Percentiles rank a stretch among this genome's conserved stretches.
Evolutionary conservation across 92 coral and sea anemone species (phyloP).

Genomic region (Montipora capitata): DNA sequence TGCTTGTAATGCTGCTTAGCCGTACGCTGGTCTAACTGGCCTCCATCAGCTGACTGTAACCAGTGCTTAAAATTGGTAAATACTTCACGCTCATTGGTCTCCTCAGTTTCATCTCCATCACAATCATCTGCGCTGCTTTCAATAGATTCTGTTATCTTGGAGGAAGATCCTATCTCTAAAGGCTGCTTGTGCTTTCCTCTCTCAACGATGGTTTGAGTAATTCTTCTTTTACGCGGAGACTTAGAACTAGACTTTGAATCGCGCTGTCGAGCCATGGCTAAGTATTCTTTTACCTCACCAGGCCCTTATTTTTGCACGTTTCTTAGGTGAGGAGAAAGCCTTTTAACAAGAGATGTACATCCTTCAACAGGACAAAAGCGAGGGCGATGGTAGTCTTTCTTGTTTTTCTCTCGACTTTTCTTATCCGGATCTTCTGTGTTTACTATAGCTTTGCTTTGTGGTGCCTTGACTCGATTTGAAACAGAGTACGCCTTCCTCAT

Average conservation of each 20-base stretch:
- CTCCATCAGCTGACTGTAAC: slow-evolving; percentile 73
- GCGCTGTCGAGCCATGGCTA: neutral
- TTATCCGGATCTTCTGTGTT: neutral
- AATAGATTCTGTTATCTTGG: neutral
- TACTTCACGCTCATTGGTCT: slow-evolving; percentile 13
- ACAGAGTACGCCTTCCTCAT: neutral
- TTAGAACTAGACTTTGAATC: neutral
- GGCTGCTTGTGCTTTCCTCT: neutral
- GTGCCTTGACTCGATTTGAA: neutral
- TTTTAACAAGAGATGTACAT: slow-evolving; percentile 35
- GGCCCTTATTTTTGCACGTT: slow-evolving; percentile 43
- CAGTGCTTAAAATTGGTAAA: slow-evolving; percentile 55
- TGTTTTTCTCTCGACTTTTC: slow-evolving; percentile 1
- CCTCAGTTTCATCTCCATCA: slow-evolving; percentile 34
- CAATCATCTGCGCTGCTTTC: neutral
- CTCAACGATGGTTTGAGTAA: neutral
- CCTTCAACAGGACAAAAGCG: slow-evolving; percentile 43
- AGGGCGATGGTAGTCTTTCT: slow-evolving; percentile 44
- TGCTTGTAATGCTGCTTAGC: slow-evolving; percentile 54
- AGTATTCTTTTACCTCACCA: slow-evolving; percentile 1
- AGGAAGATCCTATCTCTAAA: neutral
- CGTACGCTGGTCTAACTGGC: slow-evolving; percentile 58
- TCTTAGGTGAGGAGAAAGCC: slow-evolving; percentile 43
- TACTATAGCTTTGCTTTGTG: neutral
- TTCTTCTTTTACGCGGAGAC: neutral